Conservation (phyloP, 1,140 invertebrate genomes). For the Heliconius congener region DNA sequence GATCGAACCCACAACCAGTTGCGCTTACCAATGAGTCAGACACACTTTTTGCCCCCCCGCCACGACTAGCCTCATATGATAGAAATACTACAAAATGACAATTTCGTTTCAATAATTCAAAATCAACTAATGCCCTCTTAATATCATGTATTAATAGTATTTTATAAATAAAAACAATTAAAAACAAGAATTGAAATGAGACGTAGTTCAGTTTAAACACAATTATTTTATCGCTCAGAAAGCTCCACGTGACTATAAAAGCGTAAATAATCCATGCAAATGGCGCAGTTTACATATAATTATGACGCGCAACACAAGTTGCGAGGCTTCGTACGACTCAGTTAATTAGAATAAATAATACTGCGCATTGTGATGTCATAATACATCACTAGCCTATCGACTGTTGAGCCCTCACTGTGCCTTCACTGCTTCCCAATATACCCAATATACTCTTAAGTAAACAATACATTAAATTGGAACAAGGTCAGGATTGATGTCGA, state of each 20-base stretch:
- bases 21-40: too few species aligned
- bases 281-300: constrained; percentile 16
- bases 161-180: too few species aligned
- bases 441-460: neutral
- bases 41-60: too few species aligned
- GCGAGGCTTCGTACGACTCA: constrained; percentile 12
- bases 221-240: constrained; percentile 2
- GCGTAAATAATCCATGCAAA: constrained; percentile 1
- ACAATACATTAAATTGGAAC: neutral
- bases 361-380: constrained; percentile 14
- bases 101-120: too few species aligned
- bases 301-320: constrained; percentile 3
- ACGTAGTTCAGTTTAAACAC: neutral
- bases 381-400: neutral
- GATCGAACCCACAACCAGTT: too few species aligned
- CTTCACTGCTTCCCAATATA: neutral
- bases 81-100: too few species aligned
- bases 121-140: neutral
- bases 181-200: too few species aligned
- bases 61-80: too few species aligned
- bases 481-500: constrained; percentile 13
- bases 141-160: too few species aligned
- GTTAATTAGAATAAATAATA: constrained; percentile 16
- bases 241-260: constrained; percentile 13
- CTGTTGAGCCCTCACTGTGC: neutral